Evolutionary conservation across 92 coral and sea anemone species (phyloP), one percentile per base, ranked within the genome.

Genomic region (Porites lobata): DNA sequence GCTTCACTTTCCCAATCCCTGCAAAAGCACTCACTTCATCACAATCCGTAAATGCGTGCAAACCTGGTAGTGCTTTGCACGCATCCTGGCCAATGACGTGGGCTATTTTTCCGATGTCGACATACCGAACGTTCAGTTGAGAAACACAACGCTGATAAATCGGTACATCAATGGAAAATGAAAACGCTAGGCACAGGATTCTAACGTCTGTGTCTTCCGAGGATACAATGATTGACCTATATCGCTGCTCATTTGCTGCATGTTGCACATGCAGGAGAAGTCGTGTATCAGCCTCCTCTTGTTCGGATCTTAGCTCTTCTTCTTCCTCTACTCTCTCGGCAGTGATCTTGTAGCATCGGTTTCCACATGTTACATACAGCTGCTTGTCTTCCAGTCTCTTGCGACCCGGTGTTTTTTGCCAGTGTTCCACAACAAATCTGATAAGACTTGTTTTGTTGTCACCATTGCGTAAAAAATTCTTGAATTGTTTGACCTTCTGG

Each of bases 341-440:
- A 32, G 5, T 32, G 43, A 32, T 32, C 43, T 32, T 32, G 43
- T 3, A 32, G 43, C 43, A 32, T 1, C 6, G 43, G 43, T 32
- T 32, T 32, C 43, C 43, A 32, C 4, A 32, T 32, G 43, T 32
- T 32, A 32, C 43, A 32, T 32, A 32, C 43, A 32, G 43, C 43
- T 1, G 76, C 50, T 79, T 82, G 84, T 72, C 87, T 59, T 82
- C 50, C 64, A 82, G 92, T 53, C 73, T 76, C 68, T 72, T 18
- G 63, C 77, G 83, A 90, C 78, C 32, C 22, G 84, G 66, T 79
- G 81, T 26, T 71, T 75, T 78, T 20, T 72, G 63, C 86, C 90
- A 90, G 89, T 79, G 86, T 32, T 85, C 86, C 61, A 90, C 80
- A 63, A 90, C 63, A 75, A 85, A 90, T 26, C 72, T 78, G 80